Base-by-base conservation (phyloP, 1,140 invertebrate species). In the Aphaenogaster floridana region DNA sequence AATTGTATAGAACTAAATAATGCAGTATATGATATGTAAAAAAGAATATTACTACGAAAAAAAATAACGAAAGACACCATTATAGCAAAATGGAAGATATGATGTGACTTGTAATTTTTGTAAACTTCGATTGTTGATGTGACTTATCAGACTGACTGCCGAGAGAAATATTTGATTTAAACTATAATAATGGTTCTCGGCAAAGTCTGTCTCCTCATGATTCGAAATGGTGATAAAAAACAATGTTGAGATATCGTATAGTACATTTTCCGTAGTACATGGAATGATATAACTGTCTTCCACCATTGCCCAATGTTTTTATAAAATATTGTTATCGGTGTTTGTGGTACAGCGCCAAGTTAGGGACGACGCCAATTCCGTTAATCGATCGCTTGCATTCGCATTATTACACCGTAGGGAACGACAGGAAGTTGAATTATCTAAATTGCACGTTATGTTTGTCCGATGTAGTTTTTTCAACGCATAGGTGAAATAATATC, bases 361-460 rank as follows among this genome's bases (percentile, higher is more conserved):
- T 42, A 54, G 54, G 48, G 34, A 21, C 21, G 48, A 17, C 8
- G 21, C 21, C 0, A 28, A 28, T 28, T 28, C 21, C 21, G 21
- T 28, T 28, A 28, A 80, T 42, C 48, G 45, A 64, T 66, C 4
- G 36, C 2, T 36, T 6, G 39, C n/a, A 13, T 74, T 83, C 61
- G 34, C 8, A 13, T 74, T 83, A 61, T 74, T 28, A 17, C 11
- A 0, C 17, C 7, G 36, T 21, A 48, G 42, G 11, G 28, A 39
- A 48, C 15, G 52, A 36, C 39, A 72, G 39, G 2, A 74, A 74
- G 68, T 72, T n/a, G 6, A 83, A 83, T 74, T 61, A 61, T 74
- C 28, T 6, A 83, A 83, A 83, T 72, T 61, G 2, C 17, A 83
- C 17, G 17, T 61, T 59, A 36, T 17, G 8, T 48, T 61, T 15